Percentiles rank a stretch among this genome's conserved stretches.
Evolutionary conservation across 2,888 invertebrate genomes (phyloP).

Genomic region (Tetragnatha montana): DNA sequence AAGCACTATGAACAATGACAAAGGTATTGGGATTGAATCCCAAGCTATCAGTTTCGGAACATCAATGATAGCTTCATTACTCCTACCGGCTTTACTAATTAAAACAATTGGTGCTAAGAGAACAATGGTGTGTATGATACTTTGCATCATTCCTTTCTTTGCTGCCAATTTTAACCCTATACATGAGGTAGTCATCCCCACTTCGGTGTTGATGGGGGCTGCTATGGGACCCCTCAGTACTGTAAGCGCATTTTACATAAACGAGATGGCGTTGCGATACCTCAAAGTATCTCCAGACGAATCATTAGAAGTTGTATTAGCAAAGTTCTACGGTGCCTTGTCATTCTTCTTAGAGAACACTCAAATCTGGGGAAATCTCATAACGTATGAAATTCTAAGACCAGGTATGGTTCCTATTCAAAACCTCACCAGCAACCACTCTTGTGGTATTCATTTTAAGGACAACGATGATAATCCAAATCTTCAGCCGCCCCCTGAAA

Average conservation of each 20-base stretch:
- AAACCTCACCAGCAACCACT: background rate
- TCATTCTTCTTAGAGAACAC: constrained; percentile 66
- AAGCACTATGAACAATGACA: constrained; percentile 75
- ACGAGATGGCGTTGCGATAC: constrained; percentile 66
- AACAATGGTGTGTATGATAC: constrained; percentile 62
- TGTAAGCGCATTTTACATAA: constrained; percentile 66
- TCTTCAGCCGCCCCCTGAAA: constrained; percentile 73
- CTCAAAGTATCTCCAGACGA: constrained; percentile 27
- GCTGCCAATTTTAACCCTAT: constrained; percentile 70
- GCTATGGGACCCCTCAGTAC: constrained; percentile 70
- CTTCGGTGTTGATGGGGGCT: constrained; percentile 68
- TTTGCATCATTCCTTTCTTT: constrained; percentile 65
- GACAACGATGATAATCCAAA: constrained; percentile 44
- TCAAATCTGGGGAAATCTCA: constrained; percentile 70
- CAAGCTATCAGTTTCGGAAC: constrained; percentile 90
- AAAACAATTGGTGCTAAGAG: constrained; percentile 69
- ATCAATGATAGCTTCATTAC: constrained; percentile 93
- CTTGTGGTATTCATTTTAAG: constrained; percentile 49
- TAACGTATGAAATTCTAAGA: constrained; percentile 61
- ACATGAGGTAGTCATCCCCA: constrained; percentile 53
- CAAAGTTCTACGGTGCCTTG: constrained; percentile 69
- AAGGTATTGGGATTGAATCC: constrained; percentile 92
- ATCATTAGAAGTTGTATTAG: constrained; percentile 56
- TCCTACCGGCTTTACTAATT: constrained; percentile 83
- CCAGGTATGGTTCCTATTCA: constrained; percentile 38